Conservation (phyloP, 2,888 invertebrate species). For the Philaethria dido region DNA sequence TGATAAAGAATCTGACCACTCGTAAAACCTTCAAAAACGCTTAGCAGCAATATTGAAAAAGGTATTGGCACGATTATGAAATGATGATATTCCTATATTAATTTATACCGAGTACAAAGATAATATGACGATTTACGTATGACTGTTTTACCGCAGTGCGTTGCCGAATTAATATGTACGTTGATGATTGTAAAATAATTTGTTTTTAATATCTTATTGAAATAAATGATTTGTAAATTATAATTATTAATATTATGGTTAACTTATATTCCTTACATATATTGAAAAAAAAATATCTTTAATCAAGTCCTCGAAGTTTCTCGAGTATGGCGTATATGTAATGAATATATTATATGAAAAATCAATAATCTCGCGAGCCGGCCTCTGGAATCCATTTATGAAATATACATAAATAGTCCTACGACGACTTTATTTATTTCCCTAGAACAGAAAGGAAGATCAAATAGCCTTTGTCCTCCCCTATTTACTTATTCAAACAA, state of each 20-base stretch:
- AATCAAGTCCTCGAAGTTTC: background rate
- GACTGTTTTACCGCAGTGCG: background rate
- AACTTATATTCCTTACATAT: background rate
- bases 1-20: constrained; percentile 55
- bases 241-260: background rate
- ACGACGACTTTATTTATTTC: constrained; percentile 74
- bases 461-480: constrained; percentile 83
- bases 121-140: background rate
- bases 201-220: background rate
- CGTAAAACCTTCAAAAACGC: constrained; percentile 52
- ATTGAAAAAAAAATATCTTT: too few relatives aligned
- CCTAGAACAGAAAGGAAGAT: constrained; percentile 68
- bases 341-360: constrained; percentile 17
- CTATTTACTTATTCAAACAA: constrained; percentile 84
- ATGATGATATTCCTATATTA: background rate
- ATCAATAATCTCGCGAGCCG: constrained; percentile 69
- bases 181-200: constrained; percentile 16
- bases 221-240: background rate
- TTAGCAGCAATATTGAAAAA: constrained; percentile 40
- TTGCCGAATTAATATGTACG: background rate
- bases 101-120: background rate
- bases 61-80: background rate
- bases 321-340: too few relatives aligned
- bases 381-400: constrained; percentile 78
- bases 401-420: constrained; percentile 74